Conservation (phyloP, 2,888 invertebrate species). For the Rhopalosiphum nymphaeae region DNA sequence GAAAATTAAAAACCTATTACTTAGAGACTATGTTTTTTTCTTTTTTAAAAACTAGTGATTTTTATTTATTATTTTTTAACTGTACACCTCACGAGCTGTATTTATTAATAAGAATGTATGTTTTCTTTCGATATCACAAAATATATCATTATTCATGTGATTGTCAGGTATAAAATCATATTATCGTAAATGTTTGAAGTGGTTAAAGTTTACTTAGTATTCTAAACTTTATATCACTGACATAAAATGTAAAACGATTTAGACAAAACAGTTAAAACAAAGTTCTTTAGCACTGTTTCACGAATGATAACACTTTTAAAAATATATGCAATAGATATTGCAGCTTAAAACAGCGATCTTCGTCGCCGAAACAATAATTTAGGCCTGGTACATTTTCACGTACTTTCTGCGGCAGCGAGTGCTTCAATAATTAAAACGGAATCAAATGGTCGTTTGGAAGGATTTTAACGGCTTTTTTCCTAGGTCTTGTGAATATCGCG, state of each 20-base stretch:
- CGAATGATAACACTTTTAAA: neutral
- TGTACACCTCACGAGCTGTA: neutral
- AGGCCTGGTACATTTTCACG: neutral
- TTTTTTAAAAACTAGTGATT: neutral
- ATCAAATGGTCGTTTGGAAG: neutral
- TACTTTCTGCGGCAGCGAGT: neutral
- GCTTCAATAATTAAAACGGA: neutral
- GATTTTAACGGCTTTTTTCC: slow-evolving; percentile 12
- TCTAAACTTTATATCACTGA: neutral
- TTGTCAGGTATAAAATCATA: neutral
- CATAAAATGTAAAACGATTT: neutral
- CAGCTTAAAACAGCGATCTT: neutral
- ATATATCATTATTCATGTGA: neutral
- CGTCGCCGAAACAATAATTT: neutral
- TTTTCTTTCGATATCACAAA: neutral
- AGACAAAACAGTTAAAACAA: no score
- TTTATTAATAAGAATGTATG: neutral
- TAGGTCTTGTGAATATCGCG: neutral
- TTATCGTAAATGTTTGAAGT: neutral
- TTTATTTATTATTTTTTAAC: neutral
- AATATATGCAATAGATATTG: neutral
- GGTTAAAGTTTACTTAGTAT: neutral
- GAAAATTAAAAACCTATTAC: neutral
- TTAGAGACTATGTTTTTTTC: neutral
- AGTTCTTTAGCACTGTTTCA: neutral